Evolutionary conservation across 2,888 invertebrate species (phyloP).

Genomic region (Tridacna gigas): DNA sequence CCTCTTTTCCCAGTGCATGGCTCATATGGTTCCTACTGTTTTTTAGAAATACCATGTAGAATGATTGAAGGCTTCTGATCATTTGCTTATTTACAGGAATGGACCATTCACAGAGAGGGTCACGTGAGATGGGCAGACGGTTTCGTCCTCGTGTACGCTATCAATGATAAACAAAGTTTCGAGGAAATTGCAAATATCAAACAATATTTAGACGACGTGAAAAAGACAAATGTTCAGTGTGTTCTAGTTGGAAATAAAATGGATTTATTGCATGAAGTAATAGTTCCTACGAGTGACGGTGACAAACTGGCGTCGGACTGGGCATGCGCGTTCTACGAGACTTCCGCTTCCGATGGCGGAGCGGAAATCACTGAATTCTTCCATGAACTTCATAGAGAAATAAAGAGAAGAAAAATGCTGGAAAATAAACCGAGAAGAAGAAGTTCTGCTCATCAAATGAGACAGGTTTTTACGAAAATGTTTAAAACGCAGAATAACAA

Average conservation of each 20-base stretch:
- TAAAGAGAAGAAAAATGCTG: constrained; percentile 78
- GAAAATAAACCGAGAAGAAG: constrained; percentile 79
- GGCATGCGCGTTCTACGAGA: constrained; percentile 83
- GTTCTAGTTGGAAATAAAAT: constrained; percentile 82
- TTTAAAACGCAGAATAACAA: constrained; percentile 66
- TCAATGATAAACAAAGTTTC: constrained; percentile 81
- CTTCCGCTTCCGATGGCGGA: constrained; percentile 83
- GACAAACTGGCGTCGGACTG: constrained; percentile 79
- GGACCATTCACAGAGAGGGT: constrained; percentile 76
- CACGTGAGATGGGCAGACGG: constrained; percentile 83
- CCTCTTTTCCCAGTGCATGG: too few relatives aligned
- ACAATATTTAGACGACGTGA: constrained; percentile 79
- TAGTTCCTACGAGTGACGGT: constrained; percentile 78
- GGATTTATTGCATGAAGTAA: constrained; percentile 79
- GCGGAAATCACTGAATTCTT: constrained; percentile 82
- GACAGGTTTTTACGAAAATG: constrained; percentile 76
- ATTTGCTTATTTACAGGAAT: constrained; percentile 66
- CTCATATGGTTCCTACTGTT: too few relatives aligned
- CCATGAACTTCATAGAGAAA: constrained; percentile 83
- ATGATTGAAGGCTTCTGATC: neutral
- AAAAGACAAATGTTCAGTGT: constrained; percentile 80
- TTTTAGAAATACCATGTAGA: too few relatives aligned
- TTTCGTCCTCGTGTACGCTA: constrained; percentile 81
- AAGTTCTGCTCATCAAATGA: constrained; percentile 82
- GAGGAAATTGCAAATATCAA: constrained; percentile 76